phyloP scores from a whole-genome alignment of 2,797 vertebrate genomes.

The Ceyx erithaca region DNA sequence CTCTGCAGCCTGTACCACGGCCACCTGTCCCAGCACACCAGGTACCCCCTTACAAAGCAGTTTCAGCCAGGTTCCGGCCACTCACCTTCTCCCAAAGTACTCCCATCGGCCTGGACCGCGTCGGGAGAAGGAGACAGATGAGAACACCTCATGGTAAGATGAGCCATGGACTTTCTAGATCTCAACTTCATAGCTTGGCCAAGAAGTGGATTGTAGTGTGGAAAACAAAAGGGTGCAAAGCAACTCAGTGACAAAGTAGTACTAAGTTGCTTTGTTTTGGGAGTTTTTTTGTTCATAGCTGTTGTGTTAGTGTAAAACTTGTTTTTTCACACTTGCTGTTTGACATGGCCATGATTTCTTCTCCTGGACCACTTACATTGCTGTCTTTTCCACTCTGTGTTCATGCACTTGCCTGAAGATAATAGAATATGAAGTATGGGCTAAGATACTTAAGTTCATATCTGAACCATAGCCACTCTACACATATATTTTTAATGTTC shows the following conservation, averaged over 20 bases:
- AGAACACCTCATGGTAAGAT: slow-evolving; percentile 80
- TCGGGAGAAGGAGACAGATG: slow-evolving; percentile 86
- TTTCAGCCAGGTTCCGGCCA: slow-evolving; percentile 91
- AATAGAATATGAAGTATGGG: background rate
- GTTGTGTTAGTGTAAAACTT: background rate
- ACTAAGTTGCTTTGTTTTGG: background rate
- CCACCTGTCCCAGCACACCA: slow-evolving; percentile 93
- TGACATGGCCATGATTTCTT: background rate
- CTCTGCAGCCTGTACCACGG: slow-evolving; percentile 82
- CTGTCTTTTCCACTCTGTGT: background rate
- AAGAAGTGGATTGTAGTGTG: background rate
- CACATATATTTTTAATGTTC: background rate
- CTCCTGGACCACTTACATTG: background rate
- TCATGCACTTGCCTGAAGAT: background rate
- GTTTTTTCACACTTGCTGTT: background rate
- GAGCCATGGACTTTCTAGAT: background rate
- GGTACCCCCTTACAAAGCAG: slow-evolving; percentile 92
- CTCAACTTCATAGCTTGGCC: background rate
- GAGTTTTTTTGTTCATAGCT: background rate
- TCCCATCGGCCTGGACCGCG: slow-evolving; percentile 92
- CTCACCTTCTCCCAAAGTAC: slow-evolving; percentile 94
- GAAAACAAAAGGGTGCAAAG: background rate
- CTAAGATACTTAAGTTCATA: background rate
- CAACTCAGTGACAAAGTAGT: background rate
- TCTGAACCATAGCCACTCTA: background rate